Percentiles rank a stretch among this genome's conserved stretches.
phyloP scores from a whole-genome alignment of 2,888 invertebrate genomes.

The Helobdella robusta region DNA sequence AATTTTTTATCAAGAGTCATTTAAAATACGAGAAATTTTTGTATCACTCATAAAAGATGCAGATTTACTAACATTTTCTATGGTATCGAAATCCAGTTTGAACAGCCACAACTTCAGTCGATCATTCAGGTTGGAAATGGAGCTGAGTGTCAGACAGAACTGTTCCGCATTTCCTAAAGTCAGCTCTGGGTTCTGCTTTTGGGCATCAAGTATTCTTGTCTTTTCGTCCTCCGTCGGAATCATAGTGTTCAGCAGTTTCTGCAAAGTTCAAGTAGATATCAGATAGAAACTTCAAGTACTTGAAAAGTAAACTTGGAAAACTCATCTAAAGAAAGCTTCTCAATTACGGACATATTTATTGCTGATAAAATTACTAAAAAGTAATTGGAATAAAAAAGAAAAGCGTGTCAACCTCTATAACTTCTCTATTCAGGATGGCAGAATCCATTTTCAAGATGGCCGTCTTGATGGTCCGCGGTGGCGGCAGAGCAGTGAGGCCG shows the following conservation, averaged over 20 bases:
- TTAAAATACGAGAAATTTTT: not conserved
- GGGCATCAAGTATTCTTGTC: conserved; percentile 89
- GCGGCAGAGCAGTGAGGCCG: conserved; percentile 95
- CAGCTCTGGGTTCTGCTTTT: conserved; percentile 77
- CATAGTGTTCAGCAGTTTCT: conserved; percentile 87
- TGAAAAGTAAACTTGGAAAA: not conserved
- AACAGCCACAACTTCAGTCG: conserved; percentile 93
- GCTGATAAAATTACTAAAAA: not conserved
- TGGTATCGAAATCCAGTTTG: conserved; percentile 92
- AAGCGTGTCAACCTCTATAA: conserved; percentile 64
- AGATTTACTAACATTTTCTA: conserved; percentile 63
- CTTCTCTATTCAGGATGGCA: conserved; percentile 91
- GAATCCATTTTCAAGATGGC: conserved; percentile 95
- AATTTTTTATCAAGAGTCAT: not conserved
- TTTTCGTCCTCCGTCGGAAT: conserved; percentile 92
- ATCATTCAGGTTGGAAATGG: conserved; percentile 86
- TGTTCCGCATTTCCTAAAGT: conserved; percentile 81
- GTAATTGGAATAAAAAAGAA: not conserved
- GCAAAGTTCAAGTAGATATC: conserved; percentile 36
- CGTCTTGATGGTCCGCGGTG: conserved; percentile 93
- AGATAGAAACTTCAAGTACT: too few species aligned
- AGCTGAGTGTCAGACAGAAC: conserved; percentile 87
- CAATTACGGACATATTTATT: not conserved
- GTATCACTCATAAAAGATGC: too few species aligned
- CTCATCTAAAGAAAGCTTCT: not conserved